A percentile compares a stretch with the other conserved stretches of the same genome.
phyloP scores from a whole-genome alignment of 2,888 invertebrate species.

The Hylaea fasciaria region DNA sequence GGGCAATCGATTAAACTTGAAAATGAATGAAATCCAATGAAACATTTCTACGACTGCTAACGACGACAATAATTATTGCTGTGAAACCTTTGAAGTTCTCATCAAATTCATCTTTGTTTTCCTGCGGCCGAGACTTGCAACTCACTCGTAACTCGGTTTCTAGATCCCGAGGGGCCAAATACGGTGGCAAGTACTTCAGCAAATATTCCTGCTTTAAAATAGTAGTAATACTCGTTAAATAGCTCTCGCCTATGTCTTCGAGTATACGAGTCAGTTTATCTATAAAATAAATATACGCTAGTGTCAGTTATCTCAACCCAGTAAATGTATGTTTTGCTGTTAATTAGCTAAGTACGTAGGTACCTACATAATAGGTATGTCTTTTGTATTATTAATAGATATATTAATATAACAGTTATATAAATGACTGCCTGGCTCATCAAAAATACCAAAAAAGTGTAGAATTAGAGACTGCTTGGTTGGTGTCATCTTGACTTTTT shows the following conservation, averaged over 20 bases:
- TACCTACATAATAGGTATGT: no score
- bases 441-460: no score
- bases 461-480: no score
- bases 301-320: no score
- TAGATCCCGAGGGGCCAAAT: constrained; percentile 62
- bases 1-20: constrained; percentile 40
- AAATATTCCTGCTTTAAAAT: constrained; percentile 45
- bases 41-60: constrained; percentile 74
- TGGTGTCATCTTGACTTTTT: no score
- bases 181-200: constrained; percentile 56
- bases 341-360: no score
- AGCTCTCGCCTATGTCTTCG: constrained; percentile 53
- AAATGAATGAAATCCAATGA: constrained; percentile 47
- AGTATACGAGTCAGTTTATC: constrained; percentile 61
- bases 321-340: no score
- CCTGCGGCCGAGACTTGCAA: constrained; percentile 55
- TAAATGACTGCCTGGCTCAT: no score
- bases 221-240: constrained; percentile 38
- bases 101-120: constrained; percentile 69
- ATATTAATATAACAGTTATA: no score
- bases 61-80: constrained; percentile 56
- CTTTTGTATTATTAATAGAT: no score
- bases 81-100: constrained; percentile 81
- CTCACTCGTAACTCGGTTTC: constrained; percentile 54
- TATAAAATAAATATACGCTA: constrained; percentile 40